Evolutionary conservation across 2,113 vertebrate species (phyloP).

Genomic region (Hipposideros armiger): DNA sequence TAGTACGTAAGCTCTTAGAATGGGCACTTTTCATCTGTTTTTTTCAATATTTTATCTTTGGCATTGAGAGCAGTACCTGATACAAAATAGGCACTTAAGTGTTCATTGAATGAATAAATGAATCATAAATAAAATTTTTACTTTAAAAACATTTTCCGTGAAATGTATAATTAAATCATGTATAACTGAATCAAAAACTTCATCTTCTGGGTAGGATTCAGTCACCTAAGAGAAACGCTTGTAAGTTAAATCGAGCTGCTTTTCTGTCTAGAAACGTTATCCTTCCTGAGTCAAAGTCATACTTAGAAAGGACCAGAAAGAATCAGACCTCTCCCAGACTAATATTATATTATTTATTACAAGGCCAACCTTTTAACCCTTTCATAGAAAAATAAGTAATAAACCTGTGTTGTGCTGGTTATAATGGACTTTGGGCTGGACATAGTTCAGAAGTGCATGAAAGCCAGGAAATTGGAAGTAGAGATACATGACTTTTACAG

Average conservation of each 20-base stretch:
- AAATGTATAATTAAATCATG: not conserved
- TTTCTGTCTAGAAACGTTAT: not conserved
- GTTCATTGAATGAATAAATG: not conserved
- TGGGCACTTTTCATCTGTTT: not conserved
- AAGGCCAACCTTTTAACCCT: not conserved
- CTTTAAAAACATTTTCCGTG: not conserved
- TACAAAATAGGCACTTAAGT: not conserved
- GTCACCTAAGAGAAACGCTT: not conserved
- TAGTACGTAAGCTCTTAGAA: not conserved
- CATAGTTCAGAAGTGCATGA: constrained; percentile 21
- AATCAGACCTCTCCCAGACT: not conserved
- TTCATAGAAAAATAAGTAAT: not conserved
- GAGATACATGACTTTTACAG: not conserved
- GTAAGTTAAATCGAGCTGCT: not conserved
- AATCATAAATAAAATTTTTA: not conserved
- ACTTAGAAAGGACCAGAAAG: not conserved
- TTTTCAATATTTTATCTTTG: not conserved
- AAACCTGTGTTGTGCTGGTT: not conserved
- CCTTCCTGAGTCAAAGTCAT: not conserved
- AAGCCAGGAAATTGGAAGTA: constrained; percentile 44
- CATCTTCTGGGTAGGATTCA: not conserved
- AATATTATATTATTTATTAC: not conserved
- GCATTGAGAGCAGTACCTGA: not conserved
- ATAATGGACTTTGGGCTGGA: not conserved
- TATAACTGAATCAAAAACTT: not conserved